Evolutionary conservation across 1,140 invertebrate genomes (phyloP).

Genomic region (Drosophila miranda): DNA sequence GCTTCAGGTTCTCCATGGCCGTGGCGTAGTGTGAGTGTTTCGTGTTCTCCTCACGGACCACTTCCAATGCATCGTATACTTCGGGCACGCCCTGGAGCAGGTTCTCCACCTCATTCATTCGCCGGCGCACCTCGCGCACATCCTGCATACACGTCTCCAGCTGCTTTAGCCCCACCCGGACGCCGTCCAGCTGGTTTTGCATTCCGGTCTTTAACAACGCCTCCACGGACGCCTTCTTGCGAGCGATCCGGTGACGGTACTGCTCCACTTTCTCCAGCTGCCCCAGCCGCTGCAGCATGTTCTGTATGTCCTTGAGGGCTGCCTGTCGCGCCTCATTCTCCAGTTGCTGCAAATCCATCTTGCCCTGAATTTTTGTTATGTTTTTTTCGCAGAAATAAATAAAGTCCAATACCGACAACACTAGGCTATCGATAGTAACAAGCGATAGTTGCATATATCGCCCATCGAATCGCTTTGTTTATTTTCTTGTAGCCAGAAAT

Average conservation of each 20-base stretch:
- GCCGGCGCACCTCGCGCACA: conserved; percentile 88
- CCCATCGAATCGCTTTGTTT: conserved; percentile 40
- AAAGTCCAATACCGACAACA: too few species aligned
- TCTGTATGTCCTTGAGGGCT: conserved; percentile 95
- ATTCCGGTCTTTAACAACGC: conserved; percentile 99
- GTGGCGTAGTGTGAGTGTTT: conserved; percentile 97
- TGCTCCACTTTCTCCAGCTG: conserved; percentile 94
- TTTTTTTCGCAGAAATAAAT: not conserved
- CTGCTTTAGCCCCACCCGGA: conserved; percentile 95
- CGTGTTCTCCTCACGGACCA: conserved; percentile 95
- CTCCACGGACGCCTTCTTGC: conserved; percentile 97
- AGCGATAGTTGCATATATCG: conserved; percentile 1
- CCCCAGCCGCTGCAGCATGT: conserved; percentile 96
- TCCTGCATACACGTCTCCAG: conserved; percentile 92
- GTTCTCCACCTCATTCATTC: conserved; percentile 88
- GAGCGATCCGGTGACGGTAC: conserved; percentile 84
- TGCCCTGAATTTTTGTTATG: not conserved
- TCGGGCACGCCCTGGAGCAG: conserved; percentile 87
- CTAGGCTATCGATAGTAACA: too few species aligned
- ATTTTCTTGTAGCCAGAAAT: conserved; percentile 18
- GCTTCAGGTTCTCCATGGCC: conserved; percentile 98
- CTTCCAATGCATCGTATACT: conserved; percentile 90
- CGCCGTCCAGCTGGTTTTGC: conserved; percentile 98
- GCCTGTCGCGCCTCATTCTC: conserved; percentile 92
- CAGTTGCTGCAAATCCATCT: conserved; percentile 90